Conservation (phyloP, 1,140 invertebrate species). For the Wiebesia pumilae region DNA sequence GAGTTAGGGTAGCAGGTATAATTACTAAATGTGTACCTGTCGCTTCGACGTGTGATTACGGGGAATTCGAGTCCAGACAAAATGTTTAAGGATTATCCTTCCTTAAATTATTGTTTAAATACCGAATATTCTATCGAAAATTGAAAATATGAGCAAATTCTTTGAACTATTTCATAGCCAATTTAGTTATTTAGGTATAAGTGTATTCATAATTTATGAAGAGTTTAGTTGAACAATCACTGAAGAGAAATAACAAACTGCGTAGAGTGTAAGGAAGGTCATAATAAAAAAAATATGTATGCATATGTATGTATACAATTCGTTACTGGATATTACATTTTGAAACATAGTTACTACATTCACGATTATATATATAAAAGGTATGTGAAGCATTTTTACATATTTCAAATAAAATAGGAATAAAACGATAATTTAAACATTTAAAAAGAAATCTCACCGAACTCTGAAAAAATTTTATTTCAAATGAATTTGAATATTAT, state of each 20-base stretch:
- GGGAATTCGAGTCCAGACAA: neutral
- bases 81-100: neutral
- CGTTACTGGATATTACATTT: no score
- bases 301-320: no score
- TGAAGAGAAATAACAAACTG: no score
- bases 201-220: neutral
- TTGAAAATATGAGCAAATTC: neutral
- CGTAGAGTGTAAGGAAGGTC: no score
- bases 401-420: neutral
- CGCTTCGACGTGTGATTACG: neutral
- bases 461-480: no score
- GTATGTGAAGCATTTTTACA: constrained; percentile 40
- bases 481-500: no score
- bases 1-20: neutral
- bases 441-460: constrained; percentile 15
- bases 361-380: neutral
- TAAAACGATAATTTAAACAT: neutral
- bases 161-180: neutral
- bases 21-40: neutral
- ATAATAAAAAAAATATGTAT: no score
- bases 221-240: neutral
- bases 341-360: no score
- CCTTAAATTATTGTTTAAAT: neutral
- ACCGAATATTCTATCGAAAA: neutral
- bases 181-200: neutral